Base-by-base conservation (phyloP, 2,888 invertebrate species). In the Stenodema calcarata region DNA sequence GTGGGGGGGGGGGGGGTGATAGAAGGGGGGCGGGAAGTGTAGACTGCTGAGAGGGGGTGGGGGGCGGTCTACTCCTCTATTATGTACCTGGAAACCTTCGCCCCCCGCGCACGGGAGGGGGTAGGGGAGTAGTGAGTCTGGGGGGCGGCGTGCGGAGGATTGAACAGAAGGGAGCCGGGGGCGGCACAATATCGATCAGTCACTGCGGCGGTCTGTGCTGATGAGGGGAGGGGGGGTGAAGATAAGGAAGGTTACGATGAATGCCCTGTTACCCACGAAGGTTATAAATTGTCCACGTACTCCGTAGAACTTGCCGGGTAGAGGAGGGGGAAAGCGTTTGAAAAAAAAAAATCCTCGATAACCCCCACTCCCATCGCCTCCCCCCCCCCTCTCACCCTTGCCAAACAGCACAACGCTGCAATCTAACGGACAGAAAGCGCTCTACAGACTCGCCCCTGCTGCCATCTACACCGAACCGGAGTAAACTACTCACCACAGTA, bases 171-270 rank as follows among this genome's bases (percentile, higher is more conserved):
- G 78, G 47, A 44, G 78, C 44, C 27, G 78, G 41, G 44, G 78
- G 73, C n/a, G 73, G 41, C 16, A 14, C 73, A 73, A 73, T 82
- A 82, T 82, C 82, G 82, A 82, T 82, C 47, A 82, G 82, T 69
- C 82, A 82, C 69, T 23, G 18, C 62, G 27, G 16, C 50, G 50
- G 11, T 16, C 44, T 44, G 44, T 44, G 44, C 14, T 9, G 11
- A 44, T 7, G 54, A 54, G 11, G 62, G 50, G 16, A 0, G 23
- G n/a, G 54, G 62, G 69, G 82, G 73, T 4, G 42, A 41, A 82
- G 82, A 82, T 82, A 82, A 82, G 82, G 82, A 42, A 82, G 82
- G 82, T 82, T 82, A 69, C 82, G 54, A 80, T 80, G 50, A 80
- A 80, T 54, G 82, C 18, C 70, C 42, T 62, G 82, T 82, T 82